Base-by-base conservation (phyloP, 2,888 invertebrate species). In the Apamea epomidion region DNA sequence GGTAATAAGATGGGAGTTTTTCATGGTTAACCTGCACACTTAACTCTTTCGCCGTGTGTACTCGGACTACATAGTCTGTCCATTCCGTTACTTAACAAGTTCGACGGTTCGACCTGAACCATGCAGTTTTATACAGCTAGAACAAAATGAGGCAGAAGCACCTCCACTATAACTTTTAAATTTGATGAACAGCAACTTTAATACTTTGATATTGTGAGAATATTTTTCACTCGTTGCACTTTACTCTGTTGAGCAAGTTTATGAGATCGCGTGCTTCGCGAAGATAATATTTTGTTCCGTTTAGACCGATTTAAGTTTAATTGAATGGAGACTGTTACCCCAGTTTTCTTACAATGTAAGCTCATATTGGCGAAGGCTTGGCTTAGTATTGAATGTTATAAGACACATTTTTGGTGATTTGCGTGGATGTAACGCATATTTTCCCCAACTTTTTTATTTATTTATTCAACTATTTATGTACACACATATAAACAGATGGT, bases 131-230 rank as follows among this genome's bases (percentile, higher is more conserved):
- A 92, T 91, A 88, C 58, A 85, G 81, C 80, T 76, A 80, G 77
- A 89, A 90, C 85, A 90, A 89, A 90, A 90, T 86, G 83, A 89
- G 76, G 77, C 82, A 74, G 86, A 84, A 89, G 87, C 87, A 85
- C 86, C 79, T 87, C 80, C 80, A 78, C 90, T 90, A 90, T 91
- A 93, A 94, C 91, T 94, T 94, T 93, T 87, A 91, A 92, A 93
- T 93, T 92, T 94, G 92, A 94, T 93, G 92, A 93, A 93, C 92
- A 90, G 87, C 89, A 86, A 91, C 91, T 91, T 92, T 91, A 89
- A 89, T 91, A 90, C 86, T 93, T 90, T 92, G 85, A 89, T 89
- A 91, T 90, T 88, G 88, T 87, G 87, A 90, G 90, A 90, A 89
- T 89, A 90, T 92, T 90, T 91, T 90, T 87, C 87, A 87, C 87